phyloP scores from a whole-genome alignment of 2,797 vertebrate genomes.

The Onychomys torridus region DNA sequence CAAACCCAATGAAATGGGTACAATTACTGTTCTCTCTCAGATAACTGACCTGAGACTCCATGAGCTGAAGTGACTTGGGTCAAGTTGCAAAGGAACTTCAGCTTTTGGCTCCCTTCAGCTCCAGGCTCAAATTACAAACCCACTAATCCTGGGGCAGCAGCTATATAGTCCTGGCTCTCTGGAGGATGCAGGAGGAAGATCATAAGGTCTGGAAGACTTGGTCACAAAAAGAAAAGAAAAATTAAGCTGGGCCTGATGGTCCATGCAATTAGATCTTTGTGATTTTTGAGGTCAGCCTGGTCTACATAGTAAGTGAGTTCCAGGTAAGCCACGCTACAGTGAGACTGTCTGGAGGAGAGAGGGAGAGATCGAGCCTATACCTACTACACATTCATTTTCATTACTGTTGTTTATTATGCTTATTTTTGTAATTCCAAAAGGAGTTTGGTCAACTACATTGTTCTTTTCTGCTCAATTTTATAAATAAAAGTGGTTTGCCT shows the following conservation, averaged over 20 bases:
- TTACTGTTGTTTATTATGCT: background rate
- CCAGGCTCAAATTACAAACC: background rate
- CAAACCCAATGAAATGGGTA: background rate
- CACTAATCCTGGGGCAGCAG: background rate
- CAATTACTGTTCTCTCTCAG: background rate
- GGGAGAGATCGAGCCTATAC: background rate
- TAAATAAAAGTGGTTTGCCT: slow-evolving; percentile 86
- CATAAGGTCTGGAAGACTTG: background rate
- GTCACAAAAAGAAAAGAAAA: background rate
- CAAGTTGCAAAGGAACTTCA: background rate
- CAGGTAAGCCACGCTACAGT: background rate
- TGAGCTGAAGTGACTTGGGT: background rate
- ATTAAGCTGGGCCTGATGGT: background rate
- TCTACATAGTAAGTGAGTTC: background rate
- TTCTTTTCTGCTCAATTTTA: slow-evolving; percentile 85
- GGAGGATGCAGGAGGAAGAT: background rate
- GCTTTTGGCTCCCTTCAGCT: background rate
- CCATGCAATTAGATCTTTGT: background rate
- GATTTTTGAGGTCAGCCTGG: background rate
- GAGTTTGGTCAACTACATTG: slow-evolving; percentile 82
- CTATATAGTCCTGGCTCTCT: background rate
- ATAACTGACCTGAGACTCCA: no score
- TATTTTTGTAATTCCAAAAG: slow-evolving; percentile 54
- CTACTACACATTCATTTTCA: background rate
- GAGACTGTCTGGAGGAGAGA: background rate